Base-by-base conservation (phyloP, 2,888 invertebrate genomes). In the Dexiosoma caninum region DNA sequence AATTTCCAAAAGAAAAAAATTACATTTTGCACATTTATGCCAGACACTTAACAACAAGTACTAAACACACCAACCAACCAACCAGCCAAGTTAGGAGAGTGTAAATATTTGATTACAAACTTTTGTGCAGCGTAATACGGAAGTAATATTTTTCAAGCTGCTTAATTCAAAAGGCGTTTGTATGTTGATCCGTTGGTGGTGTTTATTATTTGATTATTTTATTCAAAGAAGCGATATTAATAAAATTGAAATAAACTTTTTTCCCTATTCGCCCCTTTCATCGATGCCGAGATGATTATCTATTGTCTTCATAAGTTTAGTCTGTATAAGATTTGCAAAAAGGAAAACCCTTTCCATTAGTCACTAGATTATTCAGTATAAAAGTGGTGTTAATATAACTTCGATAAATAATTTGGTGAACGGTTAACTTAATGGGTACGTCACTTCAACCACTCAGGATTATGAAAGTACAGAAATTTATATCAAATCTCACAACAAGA, bases 101-200 rank as follows among this genome's bases (percentile, higher is more conserved):
- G 62, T 62, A 69, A 76, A 69, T 53, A 76, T 49, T 44, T 55
- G 53, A 4, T 69, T 46, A 44, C 44, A 62, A n/a, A 55, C 35
- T 62, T 69, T 62, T 49, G 59, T 62, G 37, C 12, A 57, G 60
- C 35, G 71, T 80, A 80, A 80, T 80, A 80, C 80, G 80, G 80
- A 80, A 80, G 80, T 76, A 80, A 35, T 57, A 60, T 55, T 72
- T n/a, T 71, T 62, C 19, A 32, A 62, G 62, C 16, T 71, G 66
- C 49, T 70, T 66, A 46, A 80, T 80, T 55, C 70, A 75, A 60
- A 67, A 70, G 53, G 46, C 59, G 75, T 66, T 66, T 59, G 55
- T 66, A 46, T 23, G 16, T 27, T 64, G 19, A 27, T 27, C 57
- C 8, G 49, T 44, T 42, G 16, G n/a, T 23, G 16, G 40, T 16